These are phyloP conservation scores for Lutraria rhynchaena DNA, from an alignment of 1,140 invertebrate genomes.

Conservation along the genomic window DNA sequence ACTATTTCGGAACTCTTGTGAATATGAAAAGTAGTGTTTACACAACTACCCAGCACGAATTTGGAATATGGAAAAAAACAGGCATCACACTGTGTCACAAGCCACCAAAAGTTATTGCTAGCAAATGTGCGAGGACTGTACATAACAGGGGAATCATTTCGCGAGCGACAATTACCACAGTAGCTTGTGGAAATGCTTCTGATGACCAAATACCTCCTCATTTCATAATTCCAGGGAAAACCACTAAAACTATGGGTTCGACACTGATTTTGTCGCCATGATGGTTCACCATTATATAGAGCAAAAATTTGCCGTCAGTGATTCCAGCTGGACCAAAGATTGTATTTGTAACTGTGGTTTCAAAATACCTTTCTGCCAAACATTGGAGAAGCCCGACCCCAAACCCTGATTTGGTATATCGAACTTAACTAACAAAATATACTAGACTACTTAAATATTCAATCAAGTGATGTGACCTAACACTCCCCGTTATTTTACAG, in stretches of 20 bases:
- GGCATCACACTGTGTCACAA: neutral
- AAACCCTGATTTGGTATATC: constrained; percentile 44
- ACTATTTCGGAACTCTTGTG: neutral
- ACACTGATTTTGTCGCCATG: neutral
- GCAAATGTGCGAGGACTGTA: constrained; percentile 25
- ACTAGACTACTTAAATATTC: no score
- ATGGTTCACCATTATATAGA: neutral
- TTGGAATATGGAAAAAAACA: constrained; percentile 52
- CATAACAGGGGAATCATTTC: neutral
- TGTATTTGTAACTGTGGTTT: constrained; percentile 29
- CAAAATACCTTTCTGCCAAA: constrained; percentile 18
- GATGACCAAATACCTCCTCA: constrained; percentile 1
- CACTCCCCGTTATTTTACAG: no score
- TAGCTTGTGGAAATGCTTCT: constrained; percentile 22
- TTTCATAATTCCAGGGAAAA: constrained; percentile 13
- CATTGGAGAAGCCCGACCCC: constrained; percentile 26
- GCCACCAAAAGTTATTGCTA: constrained; percentile 34
- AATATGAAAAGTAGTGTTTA: neutral
- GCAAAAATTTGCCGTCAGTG: neutral
- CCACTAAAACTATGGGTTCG: constrained; percentile 3
- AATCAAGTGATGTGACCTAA: no score
- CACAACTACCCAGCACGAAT: neutral
- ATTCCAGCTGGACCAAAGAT: constrained; percentile 15
- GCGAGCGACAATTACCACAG: constrained; percentile 12
- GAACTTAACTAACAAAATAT: no score